phyloP scores from a whole-genome alignment of 1,140 invertebrate genomes.

The Diachasma alloeum region DNA sequence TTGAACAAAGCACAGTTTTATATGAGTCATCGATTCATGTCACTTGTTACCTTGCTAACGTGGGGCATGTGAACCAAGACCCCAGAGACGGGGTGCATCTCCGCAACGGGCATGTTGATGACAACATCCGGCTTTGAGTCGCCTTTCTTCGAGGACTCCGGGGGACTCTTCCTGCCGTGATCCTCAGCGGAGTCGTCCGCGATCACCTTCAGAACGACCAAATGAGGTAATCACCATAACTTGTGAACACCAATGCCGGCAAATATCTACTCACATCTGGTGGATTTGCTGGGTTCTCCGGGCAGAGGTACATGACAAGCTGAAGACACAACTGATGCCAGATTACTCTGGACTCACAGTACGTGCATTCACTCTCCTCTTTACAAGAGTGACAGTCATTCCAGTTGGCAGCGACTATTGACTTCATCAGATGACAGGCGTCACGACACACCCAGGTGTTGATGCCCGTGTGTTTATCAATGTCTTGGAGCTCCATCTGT shows the following conservation, averaged over 20 bases:
- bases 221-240: background rate
- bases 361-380: slow-evolving; percentile 79
- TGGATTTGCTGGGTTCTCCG: slow-evolving; percentile 75
- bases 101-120: slow-evolving; percentile 72
- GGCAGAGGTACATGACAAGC: slow-evolving; percentile 81
- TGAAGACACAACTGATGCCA: slow-evolving; percentile 91
- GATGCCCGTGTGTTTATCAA: slow-evolving; percentile 84
- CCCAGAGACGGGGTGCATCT: slow-evolving; percentile 80
- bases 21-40: background rate
- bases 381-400: slow-evolving; percentile 77
- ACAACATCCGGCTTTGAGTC: slow-evolving; percentile 72
- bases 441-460: slow-evolving; percentile 80
- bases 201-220: slow-evolving; percentile 62
- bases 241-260: too few species aligned
- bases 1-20: background rate
- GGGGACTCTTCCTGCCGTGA: slow-evolving; percentile 71
- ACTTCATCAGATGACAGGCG: slow-evolving; percentile 80
- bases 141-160: slow-evolving; percentile 71
- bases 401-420: slow-evolving; percentile 82
- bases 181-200: slow-evolving; percentile 71
- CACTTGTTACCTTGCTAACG: slow-evolving; percentile 72
- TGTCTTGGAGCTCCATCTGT: slow-evolving; percentile 91
- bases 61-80: slow-evolving; percentile 90
- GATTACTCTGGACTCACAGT: slow-evolving; percentile 91
- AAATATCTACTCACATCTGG: slow-evolving; percentile 73